Evolutionary conservation across 1,140 invertebrate species (phyloP), one percentile per base, ranked within the genome.

Genomic region (Odontomachus brunneus): DNA sequence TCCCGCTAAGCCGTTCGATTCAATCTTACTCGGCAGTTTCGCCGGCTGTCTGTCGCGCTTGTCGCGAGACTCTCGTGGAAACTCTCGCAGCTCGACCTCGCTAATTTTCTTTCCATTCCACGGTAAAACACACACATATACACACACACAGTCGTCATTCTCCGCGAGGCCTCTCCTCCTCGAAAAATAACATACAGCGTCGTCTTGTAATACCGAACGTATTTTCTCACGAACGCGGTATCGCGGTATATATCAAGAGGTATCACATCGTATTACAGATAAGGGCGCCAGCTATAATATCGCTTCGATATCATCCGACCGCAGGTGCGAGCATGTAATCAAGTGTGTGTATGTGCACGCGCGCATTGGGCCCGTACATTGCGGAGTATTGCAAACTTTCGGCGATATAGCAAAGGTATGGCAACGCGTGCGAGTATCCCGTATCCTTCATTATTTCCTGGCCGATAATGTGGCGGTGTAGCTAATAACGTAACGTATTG

Each of bases 211-310:
- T 78, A 57, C 19, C 26, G 51, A 14, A 69, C 14, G 57, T 80
- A 80, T 69, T 80, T 69, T 80, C 48, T 53, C n/a, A 66, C 22
- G 48, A 19, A 57, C 51, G 44, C 22, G 73, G 51, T 57, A 69
- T 69, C 22, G 75, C 63, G 51, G 44, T 66, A 55, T 14, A 51
- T 71, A 71, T 80, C 75, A 57, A 71, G 65, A 69, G 51, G 71
- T 80, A 80, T 71, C 69, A 80, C 62, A 44, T 29, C 65, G 49
- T 55, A 78, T 71, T 80, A 71, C 75, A 71, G 75, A 69, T 69
- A 80, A 80, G 67, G 57, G 53, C 57, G 24, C 57, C 44, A 78
- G 51, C 17, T 71, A 22, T 80, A 80, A 57, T 78, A 69, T 38
- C 49, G 62, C 5, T 24, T 69, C 63, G 38, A 80, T 80, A 69